A percentile compares a stretch with the other conserved stretches of the same genome.
Conservation (phyloP, 2,113 vertebrate species). For the Coptodon rendalli region DNA sequence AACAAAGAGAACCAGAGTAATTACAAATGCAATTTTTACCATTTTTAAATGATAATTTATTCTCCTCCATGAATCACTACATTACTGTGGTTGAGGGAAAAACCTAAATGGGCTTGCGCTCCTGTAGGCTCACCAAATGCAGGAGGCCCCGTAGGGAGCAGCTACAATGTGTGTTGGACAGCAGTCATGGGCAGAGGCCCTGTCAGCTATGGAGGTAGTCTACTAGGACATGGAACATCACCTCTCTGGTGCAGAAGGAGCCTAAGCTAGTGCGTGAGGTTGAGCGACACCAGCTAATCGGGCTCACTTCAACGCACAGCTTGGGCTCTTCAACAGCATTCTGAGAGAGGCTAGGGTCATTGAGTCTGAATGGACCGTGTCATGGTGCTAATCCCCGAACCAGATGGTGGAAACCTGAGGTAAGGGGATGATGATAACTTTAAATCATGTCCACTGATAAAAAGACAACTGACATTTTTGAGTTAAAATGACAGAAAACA, state of each 20-base stretch:
- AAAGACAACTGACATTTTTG: background rate
- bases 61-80: background rate
- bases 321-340: background rate
- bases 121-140: accelerated
- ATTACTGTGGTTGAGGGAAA: background rate
- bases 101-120: background rate
- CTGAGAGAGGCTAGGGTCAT: background rate
- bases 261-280: background rate
- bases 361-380: background rate
- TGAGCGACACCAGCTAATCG: background rate
- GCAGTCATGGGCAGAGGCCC: background rate
- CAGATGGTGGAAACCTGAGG: background rate
- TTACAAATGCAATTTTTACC: background rate
- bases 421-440: background rate
- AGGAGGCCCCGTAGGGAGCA: accelerated
- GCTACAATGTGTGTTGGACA: background rate
- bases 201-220: background rate
- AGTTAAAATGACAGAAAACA: background rate
- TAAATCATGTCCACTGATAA: background rate
- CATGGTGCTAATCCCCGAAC: accelerated
- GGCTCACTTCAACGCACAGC: background rate
- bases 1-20: background rate
- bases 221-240: background rate
- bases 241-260: background rate
- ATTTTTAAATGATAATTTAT: background rate